Evolutionary conservation across 2,113 vertebrate species (phyloP).

Genomic region (Hypomesus transpacificus): DNA sequence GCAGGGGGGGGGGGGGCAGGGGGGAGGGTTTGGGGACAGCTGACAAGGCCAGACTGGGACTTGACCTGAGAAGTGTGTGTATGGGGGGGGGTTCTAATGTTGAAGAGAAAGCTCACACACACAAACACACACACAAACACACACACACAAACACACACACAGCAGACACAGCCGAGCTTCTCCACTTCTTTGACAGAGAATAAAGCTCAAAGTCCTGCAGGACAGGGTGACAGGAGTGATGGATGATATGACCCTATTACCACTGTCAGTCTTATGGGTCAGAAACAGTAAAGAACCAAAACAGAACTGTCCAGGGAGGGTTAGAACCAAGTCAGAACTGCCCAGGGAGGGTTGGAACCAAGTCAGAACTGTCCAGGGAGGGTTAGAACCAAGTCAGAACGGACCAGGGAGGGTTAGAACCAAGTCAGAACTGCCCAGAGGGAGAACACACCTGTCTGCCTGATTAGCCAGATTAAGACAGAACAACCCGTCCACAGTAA

Average conservation of each 20-base stretch:
- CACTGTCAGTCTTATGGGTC: constrained; percentile 53
- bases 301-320: neutral
- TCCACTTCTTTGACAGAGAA: constrained; percentile 19
- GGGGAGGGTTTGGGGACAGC: neutral
- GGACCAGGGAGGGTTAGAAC: no score
- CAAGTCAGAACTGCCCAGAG: no score
- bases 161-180: neutral
- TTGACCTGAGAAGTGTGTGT: neutral
- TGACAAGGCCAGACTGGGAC: constrained; percentile 15
- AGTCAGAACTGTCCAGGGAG: no score
- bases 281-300: constrained; percentile 43
- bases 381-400: no score
- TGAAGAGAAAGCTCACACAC: neutral
- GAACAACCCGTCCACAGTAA: constrained; percentile 50
- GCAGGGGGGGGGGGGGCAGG: neutral
- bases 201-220: neutral
- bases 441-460: constrained; percentile 34
- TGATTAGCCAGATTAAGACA: constrained; percentile 58
- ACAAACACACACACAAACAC: neutral
- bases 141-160: neutral
- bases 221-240: constrained; percentile 16
- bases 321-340: constrained; percentile 33
- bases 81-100: neutral
- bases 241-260: constrained; percentile 46
- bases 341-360: no score